A percentile compares a stretch with the other conserved stretches of the same genome.
phyloP scores from a whole-genome alignment of 2,888 invertebrate genomes.

The Drosophila cognata region DNA sequence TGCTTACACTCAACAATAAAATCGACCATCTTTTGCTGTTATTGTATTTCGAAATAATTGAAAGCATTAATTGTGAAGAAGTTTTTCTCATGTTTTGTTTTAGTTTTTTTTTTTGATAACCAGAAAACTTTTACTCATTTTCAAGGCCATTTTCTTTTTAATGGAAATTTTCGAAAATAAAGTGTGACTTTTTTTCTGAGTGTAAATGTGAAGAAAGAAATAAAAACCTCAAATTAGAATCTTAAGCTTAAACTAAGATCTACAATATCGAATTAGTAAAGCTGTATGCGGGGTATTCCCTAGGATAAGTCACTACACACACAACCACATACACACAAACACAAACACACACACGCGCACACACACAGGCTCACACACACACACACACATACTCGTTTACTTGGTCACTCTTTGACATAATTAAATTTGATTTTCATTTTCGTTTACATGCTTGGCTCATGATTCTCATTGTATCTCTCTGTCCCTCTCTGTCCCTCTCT shows the following conservation, averaged over 20 bases:
- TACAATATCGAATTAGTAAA: not conserved
- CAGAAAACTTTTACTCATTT: not conserved
- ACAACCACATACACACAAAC: not conserved
- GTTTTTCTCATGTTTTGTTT: not conserved
- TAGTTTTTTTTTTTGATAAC: no score
- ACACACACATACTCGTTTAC: slow-evolving; percentile 7
- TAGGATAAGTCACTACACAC: not conserved
- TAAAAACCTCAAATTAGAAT: not conserved
- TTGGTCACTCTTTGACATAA: slow-evolving; percentile 38
- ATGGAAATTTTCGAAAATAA: not conserved
- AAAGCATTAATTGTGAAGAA: not conserved
- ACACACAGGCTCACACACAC: slow-evolving; percentile 3
- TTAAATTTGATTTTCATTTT: slow-evolving; percentile 50
- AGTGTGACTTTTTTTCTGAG: not conserved
- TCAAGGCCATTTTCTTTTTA: not conserved
- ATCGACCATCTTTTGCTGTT: no score
- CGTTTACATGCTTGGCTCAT: slow-evolving; percentile 20
- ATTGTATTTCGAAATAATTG: not conserved
- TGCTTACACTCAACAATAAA: not conserved
- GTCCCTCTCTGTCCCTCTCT: not conserved
- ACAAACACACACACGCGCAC: slow-evolving; percentile 7
- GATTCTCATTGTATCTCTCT: slow-evolving; percentile 17
- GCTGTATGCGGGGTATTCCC: not conserved
- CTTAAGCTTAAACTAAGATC: not conserved
- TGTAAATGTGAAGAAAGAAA: not conserved